Evolutionary conservation across 2,888 invertebrate species (phyloP).

Genomic region (Eustalomyia histrio): DNA sequence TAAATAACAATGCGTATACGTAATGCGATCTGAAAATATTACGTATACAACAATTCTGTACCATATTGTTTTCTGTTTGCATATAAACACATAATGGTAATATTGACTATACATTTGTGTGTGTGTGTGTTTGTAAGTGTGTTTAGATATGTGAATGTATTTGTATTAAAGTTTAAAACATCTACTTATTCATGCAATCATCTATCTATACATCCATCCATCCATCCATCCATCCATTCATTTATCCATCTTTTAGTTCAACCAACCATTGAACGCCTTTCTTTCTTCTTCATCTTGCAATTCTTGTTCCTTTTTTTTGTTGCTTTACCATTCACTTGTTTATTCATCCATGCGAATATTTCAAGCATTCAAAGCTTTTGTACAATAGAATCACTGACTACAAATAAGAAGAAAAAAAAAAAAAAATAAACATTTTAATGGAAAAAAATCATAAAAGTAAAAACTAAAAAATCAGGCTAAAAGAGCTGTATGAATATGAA

Average conservation of each 20-base stretch:
- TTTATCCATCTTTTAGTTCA: slow-evolving; percentile 53
- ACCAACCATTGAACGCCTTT: slow-evolving; percentile 58
- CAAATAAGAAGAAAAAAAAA: slow-evolving; percentile 33
- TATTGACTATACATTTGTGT: slow-evolving; percentile 19
- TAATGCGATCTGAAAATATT: slow-evolving; percentile 11
- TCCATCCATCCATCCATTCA: slow-evolving; percentile 26
- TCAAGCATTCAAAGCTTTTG: slow-evolving; percentile 61
- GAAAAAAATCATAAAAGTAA: slow-evolving; percentile 59
- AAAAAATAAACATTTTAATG: slow-evolving; percentile 58
- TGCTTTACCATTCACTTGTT: slow-evolving; percentile 51
- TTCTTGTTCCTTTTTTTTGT: slow-evolving; percentile 1
- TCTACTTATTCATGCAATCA: slow-evolving; percentile 31
- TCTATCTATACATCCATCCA: slow-evolving; percentile 25
- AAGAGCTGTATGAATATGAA: slow-evolving; percentile 39
- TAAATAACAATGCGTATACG: slow-evolving; percentile 24
- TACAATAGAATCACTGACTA: slow-evolving; percentile 54
- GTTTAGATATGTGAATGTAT: not conserved
- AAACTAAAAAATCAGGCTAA: slow-evolving; percentile 41
- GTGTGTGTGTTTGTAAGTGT: no score
- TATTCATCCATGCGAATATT: slow-evolving; percentile 63
- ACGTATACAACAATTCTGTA: not conserved
- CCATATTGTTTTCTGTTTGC: not conserved
- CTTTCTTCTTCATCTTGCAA: slow-evolving; percentile 3
- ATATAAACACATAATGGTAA: not conserved
- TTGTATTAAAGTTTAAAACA: not conserved